Evolutionary conservation across 2,797 vertebrate genomes (phyloP), one percentile per base, ranked within the genome.

Genomic region (Pelochelys cantorii): DNA sequence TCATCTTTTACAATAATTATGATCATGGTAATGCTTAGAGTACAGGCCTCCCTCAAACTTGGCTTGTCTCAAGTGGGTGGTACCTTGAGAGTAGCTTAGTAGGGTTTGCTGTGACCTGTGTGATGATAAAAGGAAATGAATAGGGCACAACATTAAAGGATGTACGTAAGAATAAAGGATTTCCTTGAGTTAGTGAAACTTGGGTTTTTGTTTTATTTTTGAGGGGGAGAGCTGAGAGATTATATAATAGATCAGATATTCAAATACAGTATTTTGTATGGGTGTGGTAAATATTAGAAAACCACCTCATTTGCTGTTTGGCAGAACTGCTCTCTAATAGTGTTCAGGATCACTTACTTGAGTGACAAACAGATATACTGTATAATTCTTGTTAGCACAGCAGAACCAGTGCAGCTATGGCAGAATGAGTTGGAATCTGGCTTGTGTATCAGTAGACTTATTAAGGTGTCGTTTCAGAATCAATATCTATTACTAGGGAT

Each of bases 391-490:
- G 1, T 27, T 65, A 37, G 54, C 31, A 1, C 15, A 15, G 23
- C 48, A n/a, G 86, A 80, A 37, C 7, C 31, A 20, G 17, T 68
- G 65, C 18, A 60, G 65, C 27, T 60, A 25, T 0, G 1, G 22
- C 14, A 6, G 48, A 22, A 12, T 4, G 15, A 17, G 0, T 23
- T 20, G 20, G 48, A 25, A 37, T 48, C 22, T 31, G 65, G n/a
- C 34, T 3, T 1, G 5, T 15, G 4, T 4, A 7, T 17, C 54
- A 7, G 5, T 0, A 0, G 3, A 1, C 8, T 15, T 12, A n/a
- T 0, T 0, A 1, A 17, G 3, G 60, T 3, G 20, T 23, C 15
- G 25, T 52, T 84, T 77, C 7, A 48, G 56, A 82, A 27, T 13
- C 2, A 1, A 3, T 5, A 1, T 25, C 59, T 88, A 78, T 17